Conservation (phyloP, 2,888 invertebrate genomes). For the Chelonus formosanus region DNA sequence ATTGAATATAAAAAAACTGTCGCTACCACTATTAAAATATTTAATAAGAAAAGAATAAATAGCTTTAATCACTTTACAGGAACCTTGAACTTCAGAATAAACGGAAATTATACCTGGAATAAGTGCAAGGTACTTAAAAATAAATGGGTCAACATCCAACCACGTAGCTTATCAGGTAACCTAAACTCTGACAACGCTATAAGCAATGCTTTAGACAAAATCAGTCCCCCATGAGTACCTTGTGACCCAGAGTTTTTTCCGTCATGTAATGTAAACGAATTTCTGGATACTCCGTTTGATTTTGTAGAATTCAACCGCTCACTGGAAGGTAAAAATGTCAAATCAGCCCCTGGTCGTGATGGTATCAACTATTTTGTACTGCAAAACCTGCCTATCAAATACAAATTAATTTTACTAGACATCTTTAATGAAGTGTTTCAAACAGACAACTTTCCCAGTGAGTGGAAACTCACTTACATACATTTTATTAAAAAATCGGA, state of each 20-base stretch:
- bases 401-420: conserved; percentile 16
- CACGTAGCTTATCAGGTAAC: background rate
- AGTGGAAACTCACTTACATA: conserved; percentile 24
- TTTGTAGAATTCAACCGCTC: conserved; percentile 11
- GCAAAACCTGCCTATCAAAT: conserved; percentile 16
- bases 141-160: conserved; percentile 2
- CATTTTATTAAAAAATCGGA: conserved; percentile 39
- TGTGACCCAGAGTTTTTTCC: conserved; percentile 3
- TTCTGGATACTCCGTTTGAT: conserved; percentile 2
- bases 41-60: conserved; percentile 20
- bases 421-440: conserved; percentile 21
- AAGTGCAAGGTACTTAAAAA: conserved; percentile 20
- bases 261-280: background rate
- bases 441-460: background rate
- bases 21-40: conserved; percentile 4
- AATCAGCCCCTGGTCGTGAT: conserved; percentile 7
- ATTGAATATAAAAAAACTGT: conserved; percentile 21
- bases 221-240: conserved; percentile 19
- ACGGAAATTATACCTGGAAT: conserved; percentile 21
- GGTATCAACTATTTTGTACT: conserved; percentile 3
- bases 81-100: conserved; percentile 11
- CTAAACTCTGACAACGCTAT: background rate
- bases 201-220: conserved; percentile 3
- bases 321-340: background rate
- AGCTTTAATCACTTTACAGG: conserved; percentile 18